phyloP scores from a whole-genome alignment of 2,113 vertebrate species.

The Theropithecus gelada region DNA sequence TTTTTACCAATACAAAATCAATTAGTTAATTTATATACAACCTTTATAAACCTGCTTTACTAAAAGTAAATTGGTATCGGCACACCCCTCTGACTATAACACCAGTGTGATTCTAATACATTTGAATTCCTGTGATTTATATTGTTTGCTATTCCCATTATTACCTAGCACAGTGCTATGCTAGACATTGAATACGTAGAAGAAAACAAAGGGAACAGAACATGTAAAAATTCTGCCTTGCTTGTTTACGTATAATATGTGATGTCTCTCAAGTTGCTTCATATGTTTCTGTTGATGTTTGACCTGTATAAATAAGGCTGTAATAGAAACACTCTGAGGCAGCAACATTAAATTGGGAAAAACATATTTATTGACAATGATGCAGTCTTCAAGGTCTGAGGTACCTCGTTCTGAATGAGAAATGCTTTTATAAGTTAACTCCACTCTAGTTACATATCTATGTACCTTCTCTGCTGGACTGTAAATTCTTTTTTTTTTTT shows the following conservation, averaged over 20 bases:
- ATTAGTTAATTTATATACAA: neutral
- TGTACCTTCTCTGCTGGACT: neutral
- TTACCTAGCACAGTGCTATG: neutral
- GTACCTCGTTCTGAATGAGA: neutral
- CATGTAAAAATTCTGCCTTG: neutral
- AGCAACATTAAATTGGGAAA: neutral
- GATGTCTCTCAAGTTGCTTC: neutral
- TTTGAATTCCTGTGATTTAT: neutral
- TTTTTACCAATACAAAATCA: neutral
- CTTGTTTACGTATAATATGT: neutral
- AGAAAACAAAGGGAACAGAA: neutral
- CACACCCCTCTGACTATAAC: neutral
- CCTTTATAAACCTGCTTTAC: conserved; percentile 7
- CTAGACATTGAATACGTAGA: neutral
- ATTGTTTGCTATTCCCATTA: neutral
- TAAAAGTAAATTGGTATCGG: neutral
- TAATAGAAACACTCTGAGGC: neutral
- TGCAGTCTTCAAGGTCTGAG: neutral
- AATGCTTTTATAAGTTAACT: neutral
- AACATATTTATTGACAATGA: neutral
- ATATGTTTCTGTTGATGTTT: neutral
- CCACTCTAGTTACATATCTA: neutral
- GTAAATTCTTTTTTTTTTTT: no score
- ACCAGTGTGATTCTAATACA: neutral
- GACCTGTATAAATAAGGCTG: neutral